phyloP scores from a whole-genome alignment of 92 coral and sea anemone species.

The Heteractis magnifica region DNA sequence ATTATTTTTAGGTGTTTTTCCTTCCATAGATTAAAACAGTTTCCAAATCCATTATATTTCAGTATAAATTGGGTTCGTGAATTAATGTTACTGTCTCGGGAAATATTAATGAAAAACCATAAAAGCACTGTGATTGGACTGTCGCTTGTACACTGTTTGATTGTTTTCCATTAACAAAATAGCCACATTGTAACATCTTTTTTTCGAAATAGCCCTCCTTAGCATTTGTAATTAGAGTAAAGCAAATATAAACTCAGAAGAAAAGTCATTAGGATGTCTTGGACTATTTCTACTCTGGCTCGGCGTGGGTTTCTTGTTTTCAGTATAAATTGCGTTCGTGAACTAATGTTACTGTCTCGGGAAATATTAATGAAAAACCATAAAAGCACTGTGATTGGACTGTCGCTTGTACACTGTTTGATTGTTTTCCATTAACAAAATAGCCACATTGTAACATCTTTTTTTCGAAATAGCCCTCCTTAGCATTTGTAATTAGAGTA shows the following conservation, averaged over 20 bases:
- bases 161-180: constrained; percentile 4
- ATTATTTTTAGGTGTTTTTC: background rate
- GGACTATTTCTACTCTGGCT: background rate
- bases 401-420: background rate
- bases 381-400: background rate
- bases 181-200: background rate
- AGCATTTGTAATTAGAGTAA: background rate
- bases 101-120: constrained; percentile 7
- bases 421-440: constrained; percentile 4
- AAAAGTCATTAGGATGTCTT: background rate
- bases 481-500: background rate
- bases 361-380: constrained; percentile 3
- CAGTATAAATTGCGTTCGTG: background rate
- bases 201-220: background rate
- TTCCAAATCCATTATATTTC: background rate
- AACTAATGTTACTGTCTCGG: background rate
- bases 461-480: background rate
- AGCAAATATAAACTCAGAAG: background rate
- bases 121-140: background rate
- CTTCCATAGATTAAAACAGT: background rate
- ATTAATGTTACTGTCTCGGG: background rate
- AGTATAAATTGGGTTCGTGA: background rate
- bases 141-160: background rate
- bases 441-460: background rate
- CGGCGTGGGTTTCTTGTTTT: background rate